Evolutionary conservation across 2,113 vertebrate species (phyloP).

Genomic region (Bubalus kerabau): DNA sequence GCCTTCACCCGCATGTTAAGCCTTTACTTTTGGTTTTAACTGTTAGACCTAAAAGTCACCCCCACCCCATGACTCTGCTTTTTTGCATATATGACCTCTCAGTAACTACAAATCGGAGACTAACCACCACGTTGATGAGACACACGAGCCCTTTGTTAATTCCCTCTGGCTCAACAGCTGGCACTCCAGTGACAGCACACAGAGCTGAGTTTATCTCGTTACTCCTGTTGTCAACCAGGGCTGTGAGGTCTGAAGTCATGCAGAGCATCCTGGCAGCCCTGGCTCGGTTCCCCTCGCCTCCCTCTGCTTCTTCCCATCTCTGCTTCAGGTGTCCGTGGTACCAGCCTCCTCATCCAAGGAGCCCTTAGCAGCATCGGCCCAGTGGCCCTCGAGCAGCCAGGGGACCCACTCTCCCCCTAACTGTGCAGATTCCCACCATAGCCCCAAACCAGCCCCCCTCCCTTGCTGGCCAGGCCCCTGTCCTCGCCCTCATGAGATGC

Average conservation of each 20-base stretch:
- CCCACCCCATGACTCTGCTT: background rate
- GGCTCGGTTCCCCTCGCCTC: background rate
- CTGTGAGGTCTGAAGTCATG: background rate
- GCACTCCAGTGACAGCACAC: background rate
- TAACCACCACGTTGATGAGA: background rate
- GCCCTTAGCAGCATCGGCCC: background rate
- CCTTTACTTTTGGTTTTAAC: background rate
- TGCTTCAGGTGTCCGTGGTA: background rate
- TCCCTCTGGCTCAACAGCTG: background rate
- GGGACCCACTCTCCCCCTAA: rapidly evolving
- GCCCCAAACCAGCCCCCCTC: background rate
- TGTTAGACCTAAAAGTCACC: background rate
- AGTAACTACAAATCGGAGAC: background rate
- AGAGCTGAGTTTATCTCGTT: background rate
- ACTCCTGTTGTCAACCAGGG: background rate
- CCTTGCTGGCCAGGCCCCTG: background rate
- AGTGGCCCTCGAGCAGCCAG: background rate
- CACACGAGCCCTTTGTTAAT: background rate
- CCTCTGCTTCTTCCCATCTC: background rate
- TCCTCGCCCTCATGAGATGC: background rate
- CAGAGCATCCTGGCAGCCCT: rapidly evolving
- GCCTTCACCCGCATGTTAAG: background rate
- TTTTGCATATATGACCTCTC: background rate
- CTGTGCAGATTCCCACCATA: background rate
- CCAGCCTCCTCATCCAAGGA: background rate